These are phyloP conservation scores for Zaprionus gabonicus DNA, from an alignment of 1,140 invertebrate species.

Conservation along the genomic window DNA sequence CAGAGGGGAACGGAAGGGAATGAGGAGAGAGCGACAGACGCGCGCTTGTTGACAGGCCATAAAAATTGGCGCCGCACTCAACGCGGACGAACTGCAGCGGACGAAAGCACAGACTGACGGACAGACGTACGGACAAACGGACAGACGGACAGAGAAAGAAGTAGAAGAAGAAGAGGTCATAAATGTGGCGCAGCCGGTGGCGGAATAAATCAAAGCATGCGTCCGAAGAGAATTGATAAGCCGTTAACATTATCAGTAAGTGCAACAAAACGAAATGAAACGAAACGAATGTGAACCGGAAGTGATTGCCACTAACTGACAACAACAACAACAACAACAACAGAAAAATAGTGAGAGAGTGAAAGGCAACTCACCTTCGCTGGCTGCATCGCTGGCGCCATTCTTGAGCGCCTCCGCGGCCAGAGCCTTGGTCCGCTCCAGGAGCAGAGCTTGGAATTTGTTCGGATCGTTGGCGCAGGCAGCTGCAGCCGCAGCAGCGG, in stretches of 20 bases:
- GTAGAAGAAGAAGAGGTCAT: background rate
- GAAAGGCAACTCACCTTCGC: constrained; percentile 78
- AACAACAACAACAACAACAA: background rate
- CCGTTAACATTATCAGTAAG: background rate
- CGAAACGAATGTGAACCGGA: constrained; percentile 1
- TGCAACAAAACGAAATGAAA: constrained; percentile 1
- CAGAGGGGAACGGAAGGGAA: background rate
- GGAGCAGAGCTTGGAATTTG: constrained; percentile 90
- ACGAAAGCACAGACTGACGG: background rate
- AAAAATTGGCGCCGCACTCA: constrained; percentile 67
- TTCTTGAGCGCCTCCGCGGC: constrained; percentile 85
- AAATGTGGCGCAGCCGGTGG: background rate
- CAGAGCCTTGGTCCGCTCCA: constrained; percentile 91
- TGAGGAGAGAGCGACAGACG: background rate
- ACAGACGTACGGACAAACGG: background rate
- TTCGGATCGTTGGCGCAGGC: constrained; percentile 86
- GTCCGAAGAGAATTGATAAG: constrained; percentile 13
- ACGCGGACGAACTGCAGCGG: no score
- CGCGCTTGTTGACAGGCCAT: constrained; percentile 49
- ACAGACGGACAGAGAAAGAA: background rate
- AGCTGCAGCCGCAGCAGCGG: constrained; percentile 77
- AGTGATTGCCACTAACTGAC: background rate
- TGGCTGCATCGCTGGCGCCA: constrained; percentile 43
- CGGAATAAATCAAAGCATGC: constrained; percentile 31
- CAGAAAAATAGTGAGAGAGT: background rate